Percentiles rank a stretch among this genome's conserved stretches.
Conservation (phyloP, 92 coral and sea anemone genomes). For the Chrysogorgia sp. region DNA sequence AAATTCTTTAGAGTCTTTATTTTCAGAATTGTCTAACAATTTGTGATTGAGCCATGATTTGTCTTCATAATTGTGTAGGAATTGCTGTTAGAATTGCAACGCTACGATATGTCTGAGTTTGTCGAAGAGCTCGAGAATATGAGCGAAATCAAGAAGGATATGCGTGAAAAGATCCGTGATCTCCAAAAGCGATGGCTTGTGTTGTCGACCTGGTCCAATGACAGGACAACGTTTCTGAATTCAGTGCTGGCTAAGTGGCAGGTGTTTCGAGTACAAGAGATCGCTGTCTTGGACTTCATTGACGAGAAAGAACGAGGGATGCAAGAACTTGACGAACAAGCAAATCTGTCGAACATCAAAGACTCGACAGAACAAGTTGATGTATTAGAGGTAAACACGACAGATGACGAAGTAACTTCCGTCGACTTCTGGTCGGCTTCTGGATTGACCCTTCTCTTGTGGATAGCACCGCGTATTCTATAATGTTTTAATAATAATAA, state of each 20-base stretch:
- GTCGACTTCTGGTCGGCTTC: no score
- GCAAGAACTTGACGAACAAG: background rate
- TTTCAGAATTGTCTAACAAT: background rate
- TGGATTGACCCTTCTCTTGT: no score
- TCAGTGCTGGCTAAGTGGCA: constrained; percentile 29
- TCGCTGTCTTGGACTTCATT: constrained; percentile 1
- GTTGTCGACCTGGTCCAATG: constrained; percentile 12
- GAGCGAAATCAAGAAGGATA: constrained; percentile 9
- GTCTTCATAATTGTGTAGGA: constrained; percentile 4
- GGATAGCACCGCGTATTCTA: no score
- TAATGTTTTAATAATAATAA: no score
- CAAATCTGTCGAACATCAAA: background rate
- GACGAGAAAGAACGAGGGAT: constrained; percentile 12
- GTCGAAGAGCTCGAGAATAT: constrained; percentile 5
- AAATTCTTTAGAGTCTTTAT: no score
- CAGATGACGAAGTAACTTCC: no score
- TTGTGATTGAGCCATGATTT: background rate
- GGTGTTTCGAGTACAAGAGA: constrained; percentile 7
- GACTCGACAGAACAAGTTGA: constrained; percentile 10
- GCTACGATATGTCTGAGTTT: constrained; percentile 34
- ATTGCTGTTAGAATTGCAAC: constrained; percentile 9
- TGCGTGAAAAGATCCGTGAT: background rate
- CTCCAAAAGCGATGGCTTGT: constrained; percentile 34
- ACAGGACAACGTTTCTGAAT: constrained; percentile 19
- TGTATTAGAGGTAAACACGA: constrained; percentile 13